phyloP scores from a whole-genome alignment of 2,113 vertebrate genomes.

The Megaptera novaeangliae region DNA sequence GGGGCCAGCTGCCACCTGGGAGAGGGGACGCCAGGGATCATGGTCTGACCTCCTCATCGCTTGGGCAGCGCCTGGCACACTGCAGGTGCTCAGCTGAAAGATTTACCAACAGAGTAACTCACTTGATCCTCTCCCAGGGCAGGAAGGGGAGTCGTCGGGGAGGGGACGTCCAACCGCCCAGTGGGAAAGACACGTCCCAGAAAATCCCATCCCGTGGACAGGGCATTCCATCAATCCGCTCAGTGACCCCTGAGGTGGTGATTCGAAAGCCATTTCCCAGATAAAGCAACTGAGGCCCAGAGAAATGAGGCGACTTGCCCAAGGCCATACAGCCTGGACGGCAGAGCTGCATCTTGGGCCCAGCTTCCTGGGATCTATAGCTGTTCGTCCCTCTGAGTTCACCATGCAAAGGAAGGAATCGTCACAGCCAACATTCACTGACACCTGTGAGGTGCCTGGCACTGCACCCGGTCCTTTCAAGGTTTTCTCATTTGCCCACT shows the following conservation, averaged over 20 bases:
- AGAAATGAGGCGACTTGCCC: not conserved
- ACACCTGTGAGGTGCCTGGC: not conserved
- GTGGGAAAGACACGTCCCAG: not conserved
- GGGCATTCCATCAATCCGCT: not conserved
- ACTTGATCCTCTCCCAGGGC: not conserved
- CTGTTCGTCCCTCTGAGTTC: not conserved
- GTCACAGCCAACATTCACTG: fast-evolving
- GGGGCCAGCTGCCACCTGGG: not conserved
- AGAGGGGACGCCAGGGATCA: not conserved
- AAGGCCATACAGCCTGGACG: not conserved
- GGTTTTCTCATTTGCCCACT: not conserved
- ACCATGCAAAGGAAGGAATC: not conserved
- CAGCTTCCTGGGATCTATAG: not conserved
- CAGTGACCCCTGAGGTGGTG: not conserved
- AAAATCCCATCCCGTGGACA: too few relatives aligned
- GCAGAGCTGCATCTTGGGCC: not conserved
- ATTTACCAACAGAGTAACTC: not conserved
- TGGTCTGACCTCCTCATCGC: too few relatives aligned
- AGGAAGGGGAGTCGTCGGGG: not conserved
- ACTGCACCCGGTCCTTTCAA: not conserved
- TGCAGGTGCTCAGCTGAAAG: not conserved
- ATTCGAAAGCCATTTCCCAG: not conserved
- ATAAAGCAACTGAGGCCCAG: not conserved
- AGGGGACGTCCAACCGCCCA: not conserved
- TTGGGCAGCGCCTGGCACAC: not conserved